A percentile compares a stretch with the other conserved stretches of the same genome.
Evolutionary conservation across 1,140 invertebrate genomes (phyloP).

Genomic region (Procambarus clarkii): DNA sequence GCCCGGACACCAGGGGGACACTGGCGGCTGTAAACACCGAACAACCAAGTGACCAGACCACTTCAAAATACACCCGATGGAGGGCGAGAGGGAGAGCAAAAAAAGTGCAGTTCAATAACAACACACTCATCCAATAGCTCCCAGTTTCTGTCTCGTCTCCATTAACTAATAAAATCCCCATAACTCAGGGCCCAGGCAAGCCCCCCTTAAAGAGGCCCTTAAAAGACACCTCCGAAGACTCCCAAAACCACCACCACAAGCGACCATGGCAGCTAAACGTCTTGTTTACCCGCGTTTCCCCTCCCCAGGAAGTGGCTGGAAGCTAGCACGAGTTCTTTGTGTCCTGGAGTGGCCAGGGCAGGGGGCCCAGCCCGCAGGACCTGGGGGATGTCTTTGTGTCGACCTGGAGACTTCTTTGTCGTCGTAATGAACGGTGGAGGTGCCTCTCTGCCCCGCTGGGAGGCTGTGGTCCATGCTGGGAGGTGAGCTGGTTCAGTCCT

Average conservation of each 20-base stretch:
- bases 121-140: not conserved
- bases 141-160: not conserved
- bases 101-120: not conserved
- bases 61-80: not conserved
- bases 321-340: constrained; percentile 57
- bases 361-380: constrained; percentile 55
- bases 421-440: constrained; percentile 57
- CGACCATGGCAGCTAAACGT: constrained; percentile 33
- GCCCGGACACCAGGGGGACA: too few relatives aligned
- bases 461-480: constrained; percentile 20
- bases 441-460: constrained; percentile 41
- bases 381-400: constrained; percentile 25
- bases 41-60: constrained; percentile 5
- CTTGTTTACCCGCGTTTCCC: constrained; percentile 50
- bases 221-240: constrained; percentile 19
- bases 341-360: constrained; percentile 22
- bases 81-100: not conserved
- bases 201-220: constrained; percentile 10
- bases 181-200: constrained; percentile 41
- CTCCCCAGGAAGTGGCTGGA: constrained; percentile 50
- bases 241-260: constrained; percentile 43
- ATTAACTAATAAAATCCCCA: constrained; percentile 61
- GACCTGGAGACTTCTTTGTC: constrained; percentile 29
- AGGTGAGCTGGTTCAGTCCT: not conserved
- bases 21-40: constrained; percentile 11